Base-by-base conservation (phyloP, 2,888 invertebrate species). In the Lochmaea crataegi region DNA sequence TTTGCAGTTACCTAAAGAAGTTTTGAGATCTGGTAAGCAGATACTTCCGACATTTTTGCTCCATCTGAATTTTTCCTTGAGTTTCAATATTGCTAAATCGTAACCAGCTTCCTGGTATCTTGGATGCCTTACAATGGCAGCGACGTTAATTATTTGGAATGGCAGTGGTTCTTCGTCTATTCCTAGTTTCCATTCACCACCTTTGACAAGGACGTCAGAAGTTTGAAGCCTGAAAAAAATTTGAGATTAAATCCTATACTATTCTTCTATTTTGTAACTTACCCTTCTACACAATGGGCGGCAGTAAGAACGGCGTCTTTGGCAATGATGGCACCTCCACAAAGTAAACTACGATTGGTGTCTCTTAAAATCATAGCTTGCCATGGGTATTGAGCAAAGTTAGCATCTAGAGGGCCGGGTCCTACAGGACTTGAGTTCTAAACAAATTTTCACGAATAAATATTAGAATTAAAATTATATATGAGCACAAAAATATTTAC, bases 301-400 rank as follows among this genome's bases (percentile, higher is more conserved):
- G 94, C 90, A 0, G 95, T 95, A 45, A 94, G 82, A 1, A 95
- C 92, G 1, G 93, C 92, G 80, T 93, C 91, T 32, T 91, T 90
- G 18, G 92, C 90, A 77, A 95, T 91, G 80, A 96, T 93, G 41
- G 92, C 94, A 74, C 94, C 95, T 18, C 94, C 94, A 80, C 95
- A 95, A 0, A 95, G 89, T 2, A 94, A 89, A 66, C 92, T 91
- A 81, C 90, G 91, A 84, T 93, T 92, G 0, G 91, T 90, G 81
- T 92, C 92, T 22, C 92, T 89, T 16, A 94, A 86, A 0, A 95
- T 89, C 93, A 95, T 94, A 0, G 94, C 94, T 85, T 95, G 95
- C 95, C 95, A 95, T 72, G 95, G 94, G 82, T 94, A 94, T 87
- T 95, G 94, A 0, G 92, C 94, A 84, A 95, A 94, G 83, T 91